Conservation (phyloP, 1,140 invertebrate species). For the Brachionus koreanus region DNA sequence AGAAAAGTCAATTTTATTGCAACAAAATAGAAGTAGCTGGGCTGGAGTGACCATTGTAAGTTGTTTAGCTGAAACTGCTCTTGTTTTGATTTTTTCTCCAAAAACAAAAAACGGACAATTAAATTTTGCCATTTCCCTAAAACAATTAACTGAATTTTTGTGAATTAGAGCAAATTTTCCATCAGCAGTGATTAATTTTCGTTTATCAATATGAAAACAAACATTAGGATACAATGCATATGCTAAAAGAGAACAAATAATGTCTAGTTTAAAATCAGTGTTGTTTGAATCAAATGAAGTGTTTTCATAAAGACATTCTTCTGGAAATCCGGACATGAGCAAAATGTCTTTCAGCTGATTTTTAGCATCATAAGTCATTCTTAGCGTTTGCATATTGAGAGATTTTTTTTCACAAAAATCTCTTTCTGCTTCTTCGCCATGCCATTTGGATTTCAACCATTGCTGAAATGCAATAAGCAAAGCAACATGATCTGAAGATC, state of each 20-base stretch:
- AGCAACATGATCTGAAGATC: constrained; percentile 88
- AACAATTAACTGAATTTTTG: constrained; percentile 94
- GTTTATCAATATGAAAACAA: constrained; percentile 87
- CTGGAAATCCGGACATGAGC: not conserved
- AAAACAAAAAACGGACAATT: constrained; percentile 94
- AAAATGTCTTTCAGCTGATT: constrained; percentile 47
- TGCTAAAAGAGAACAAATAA: constrained; percentile 71
- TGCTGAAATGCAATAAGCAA: constrained; percentile 65
- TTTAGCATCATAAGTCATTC: constrained; percentile 85
- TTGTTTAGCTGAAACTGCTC: constrained; percentile 93
- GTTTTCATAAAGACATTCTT: not conserved
- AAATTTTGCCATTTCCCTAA: constrained; percentile 66
- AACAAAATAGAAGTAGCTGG: constrained; percentile 85
- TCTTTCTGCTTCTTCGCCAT: constrained; percentile 61
- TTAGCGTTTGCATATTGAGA: constrained; percentile 77
- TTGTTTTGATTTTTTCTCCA: constrained; percentile 92
- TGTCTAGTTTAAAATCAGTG: not conserved
- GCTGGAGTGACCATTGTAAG: constrained; percentile 92
- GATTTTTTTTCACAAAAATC: constrained; percentile 85
- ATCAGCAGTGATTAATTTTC: constrained; percentile 91
- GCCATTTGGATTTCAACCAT: constrained; percentile 66
- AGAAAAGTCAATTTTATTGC: not conserved
- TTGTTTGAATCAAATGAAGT: not conserved
- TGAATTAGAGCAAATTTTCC: constrained; percentile 87
- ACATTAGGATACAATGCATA: constrained; percentile 94